A percentile compares a stretch with the other conserved stretches of the same genome.
phyloP scores from a whole-genome alignment of 2,113 vertebrate genomes.

The Pseudorasbora parva region DNA sequence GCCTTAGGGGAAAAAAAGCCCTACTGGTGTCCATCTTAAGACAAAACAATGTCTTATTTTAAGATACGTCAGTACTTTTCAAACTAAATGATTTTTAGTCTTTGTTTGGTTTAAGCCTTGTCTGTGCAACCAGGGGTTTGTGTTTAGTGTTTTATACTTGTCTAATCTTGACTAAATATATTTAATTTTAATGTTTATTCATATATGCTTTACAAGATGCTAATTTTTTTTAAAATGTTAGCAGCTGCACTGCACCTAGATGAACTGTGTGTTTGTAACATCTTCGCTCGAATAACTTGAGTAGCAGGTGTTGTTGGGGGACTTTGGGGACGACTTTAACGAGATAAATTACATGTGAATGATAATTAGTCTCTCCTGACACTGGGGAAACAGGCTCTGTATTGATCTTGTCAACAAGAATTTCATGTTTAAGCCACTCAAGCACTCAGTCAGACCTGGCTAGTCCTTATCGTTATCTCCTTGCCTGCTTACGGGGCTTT shows the following conservation, averaged over 20 bases:
- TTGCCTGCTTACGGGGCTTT: conserved; percentile 12
- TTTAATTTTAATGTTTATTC: background rate
- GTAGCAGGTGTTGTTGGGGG: conserved; percentile 47
- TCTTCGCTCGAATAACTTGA: background rate
- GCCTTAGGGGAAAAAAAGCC: too few relatives aligned
- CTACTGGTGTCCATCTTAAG: too few relatives aligned
- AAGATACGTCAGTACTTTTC: too few relatives aligned
- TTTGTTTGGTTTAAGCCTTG: too few relatives aligned
- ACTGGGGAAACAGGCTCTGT: conserved; percentile 6
- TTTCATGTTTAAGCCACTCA: background rate
- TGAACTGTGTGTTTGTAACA: conserved; percentile 26
- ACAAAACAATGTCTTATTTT: too few relatives aligned
- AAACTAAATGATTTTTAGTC: too few relatives aligned
- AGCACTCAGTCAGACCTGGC: conserved; percentile 9
- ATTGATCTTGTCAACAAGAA: conserved; percentile 22
- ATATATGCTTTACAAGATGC: background rate
- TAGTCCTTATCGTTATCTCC: conserved; percentile 31
- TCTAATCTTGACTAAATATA: background rate
- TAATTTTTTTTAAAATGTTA: background rate
- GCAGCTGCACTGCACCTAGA: background rate
- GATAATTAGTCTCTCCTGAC: conserved; percentile 53
- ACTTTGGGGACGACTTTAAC: conserved; percentile 50
- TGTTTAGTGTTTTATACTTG: background rate
- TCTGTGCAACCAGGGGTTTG: too few relatives aligned
- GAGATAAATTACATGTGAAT: conserved; percentile 45